phyloP scores from a whole-genome alignment of 2,888 invertebrate species.

The Drosophila eohydei region DNA sequence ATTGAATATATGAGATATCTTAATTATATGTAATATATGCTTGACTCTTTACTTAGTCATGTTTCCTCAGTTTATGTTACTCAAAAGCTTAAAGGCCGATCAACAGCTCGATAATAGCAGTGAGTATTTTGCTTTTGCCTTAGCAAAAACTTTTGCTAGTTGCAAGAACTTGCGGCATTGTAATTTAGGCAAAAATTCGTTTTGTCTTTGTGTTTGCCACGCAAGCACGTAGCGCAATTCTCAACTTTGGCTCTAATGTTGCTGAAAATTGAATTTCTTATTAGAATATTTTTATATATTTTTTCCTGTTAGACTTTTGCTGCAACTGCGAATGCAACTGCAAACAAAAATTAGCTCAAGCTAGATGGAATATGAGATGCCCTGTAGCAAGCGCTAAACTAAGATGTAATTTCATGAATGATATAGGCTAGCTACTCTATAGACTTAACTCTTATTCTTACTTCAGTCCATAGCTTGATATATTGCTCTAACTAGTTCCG shows the following conservation, averaged over 20 bases:
- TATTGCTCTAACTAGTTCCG: no score
- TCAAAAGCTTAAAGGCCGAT: not conserved
- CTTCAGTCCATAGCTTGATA: no score
- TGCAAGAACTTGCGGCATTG: conserved; percentile 22
- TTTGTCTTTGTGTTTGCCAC: conserved; percentile 34
- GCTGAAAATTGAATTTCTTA: conserved; percentile 82
- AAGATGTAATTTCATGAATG: not conserved
- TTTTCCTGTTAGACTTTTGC: conserved; percentile 3
- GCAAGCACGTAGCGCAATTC: conserved; percentile 57
- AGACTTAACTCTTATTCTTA: no score
- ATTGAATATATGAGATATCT: not conserved
- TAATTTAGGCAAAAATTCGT: conserved; percentile 42
- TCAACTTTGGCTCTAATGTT: conserved; percentile 75
- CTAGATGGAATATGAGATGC: not conserved
- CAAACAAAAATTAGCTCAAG: not conserved
- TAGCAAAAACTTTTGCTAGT: conserved; percentile 3
- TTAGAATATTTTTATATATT: conserved; percentile 51
- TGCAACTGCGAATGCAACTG: conserved; percentile 30
- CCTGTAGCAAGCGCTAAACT: not conserved
- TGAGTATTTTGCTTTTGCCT: not conserved
- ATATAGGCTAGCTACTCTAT: not conserved
- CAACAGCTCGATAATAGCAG: not conserved
- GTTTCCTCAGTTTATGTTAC: not conserved
- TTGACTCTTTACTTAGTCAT: not conserved
- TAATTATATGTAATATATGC: not conserved